Conservation (phyloP, 30 jellyfish, hydroid and myxozoan species). For the Aurelia coerulea region DNA sequence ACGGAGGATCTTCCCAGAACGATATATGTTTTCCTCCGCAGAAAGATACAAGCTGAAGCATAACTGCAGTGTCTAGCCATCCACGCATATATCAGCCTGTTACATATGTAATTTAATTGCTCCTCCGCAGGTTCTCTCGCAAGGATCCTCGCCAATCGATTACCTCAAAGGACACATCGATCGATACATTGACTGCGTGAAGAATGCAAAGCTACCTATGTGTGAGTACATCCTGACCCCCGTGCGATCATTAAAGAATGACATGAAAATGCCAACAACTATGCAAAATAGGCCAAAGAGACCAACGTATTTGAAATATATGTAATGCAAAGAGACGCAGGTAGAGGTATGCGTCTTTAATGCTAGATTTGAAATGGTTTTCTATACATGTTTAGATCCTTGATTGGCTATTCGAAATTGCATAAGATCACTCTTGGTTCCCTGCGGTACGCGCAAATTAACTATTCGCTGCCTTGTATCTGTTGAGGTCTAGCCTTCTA, state of each 20-base stretch:
- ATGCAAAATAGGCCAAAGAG: slow-evolving; percentile 8
- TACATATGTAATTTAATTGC: too few relatives aligned
- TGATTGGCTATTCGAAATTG: background rate
- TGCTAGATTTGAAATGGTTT: too few relatives aligned
- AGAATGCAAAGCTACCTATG: slow-evolving; percentile 44
- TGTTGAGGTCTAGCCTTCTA: too few relatives aligned
- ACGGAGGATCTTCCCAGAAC: too few relatives aligned
- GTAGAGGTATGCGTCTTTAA: too few relatives aligned
- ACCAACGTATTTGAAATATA: slow-evolving; percentile 31
- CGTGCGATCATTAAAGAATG: slow-evolving; percentile 43
- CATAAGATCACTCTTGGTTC: too few relatives aligned
- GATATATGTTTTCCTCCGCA: too few relatives aligned
- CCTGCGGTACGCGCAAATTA: too few relatives aligned
- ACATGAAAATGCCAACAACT: slow-evolving; percentile 14
- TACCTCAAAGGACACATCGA: slow-evolving; percentile 74
- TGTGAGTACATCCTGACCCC: slow-evolving; percentile 92
- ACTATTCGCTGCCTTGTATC: too few relatives aligned
- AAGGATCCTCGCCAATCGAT: slow-evolving; percentile 81
- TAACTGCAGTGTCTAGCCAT: too few relatives aligned
- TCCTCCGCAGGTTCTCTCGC: slow-evolving; percentile 72
- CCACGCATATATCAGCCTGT: too few relatives aligned
- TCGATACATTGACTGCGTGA: slow-evolving; percentile 76
- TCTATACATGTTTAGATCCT: background rate
- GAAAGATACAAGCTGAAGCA: too few relatives aligned
- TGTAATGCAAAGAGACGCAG: background rate